Evolutionary conservation across 2,113 vertebrate genomes (phyloP).

Genomic region (Phalacrocorax pelagicus): DNA sequence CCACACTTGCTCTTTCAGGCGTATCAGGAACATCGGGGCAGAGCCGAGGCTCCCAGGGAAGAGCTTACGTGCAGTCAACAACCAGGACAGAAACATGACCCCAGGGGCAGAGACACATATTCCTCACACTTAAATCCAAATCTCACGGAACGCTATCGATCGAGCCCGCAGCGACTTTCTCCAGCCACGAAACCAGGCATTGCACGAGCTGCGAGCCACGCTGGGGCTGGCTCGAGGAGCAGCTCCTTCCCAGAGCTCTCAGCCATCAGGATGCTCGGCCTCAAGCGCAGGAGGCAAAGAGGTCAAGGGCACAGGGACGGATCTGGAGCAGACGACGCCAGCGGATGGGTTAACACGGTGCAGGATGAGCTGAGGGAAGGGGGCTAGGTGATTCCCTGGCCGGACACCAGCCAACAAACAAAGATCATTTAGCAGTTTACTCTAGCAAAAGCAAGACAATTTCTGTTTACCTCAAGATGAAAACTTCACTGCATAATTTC

Average conservation of each 20-base stretch:
- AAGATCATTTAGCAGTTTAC: background rate
- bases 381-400: background rate
- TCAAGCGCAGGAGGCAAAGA: background rate
- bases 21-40: background rate
- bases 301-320: background rate
- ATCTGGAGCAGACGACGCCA: fast-evolving
- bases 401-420: background rate
- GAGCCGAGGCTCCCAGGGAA: background rate
- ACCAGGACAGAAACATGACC: background rate
- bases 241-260: background rate
- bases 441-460: background rate
- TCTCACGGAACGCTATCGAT: background rate
- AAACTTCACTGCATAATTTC: fast-evolving
- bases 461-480: background rate
- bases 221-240: background rate
- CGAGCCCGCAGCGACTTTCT: background rate
- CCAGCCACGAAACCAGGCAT: background rate
- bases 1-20: background rate
- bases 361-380: background rate
- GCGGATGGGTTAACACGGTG: fast-evolving
- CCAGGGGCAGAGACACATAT: background rate
- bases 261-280: background rate
- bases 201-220: fast-evolving
- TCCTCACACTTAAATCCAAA: background rate
- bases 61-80: background rate